Percentiles rank a stretch among this genome's conserved stretches.
Conservation (phyloP, 1,140 invertebrate species). For the Cephus cinctus region DNA sequence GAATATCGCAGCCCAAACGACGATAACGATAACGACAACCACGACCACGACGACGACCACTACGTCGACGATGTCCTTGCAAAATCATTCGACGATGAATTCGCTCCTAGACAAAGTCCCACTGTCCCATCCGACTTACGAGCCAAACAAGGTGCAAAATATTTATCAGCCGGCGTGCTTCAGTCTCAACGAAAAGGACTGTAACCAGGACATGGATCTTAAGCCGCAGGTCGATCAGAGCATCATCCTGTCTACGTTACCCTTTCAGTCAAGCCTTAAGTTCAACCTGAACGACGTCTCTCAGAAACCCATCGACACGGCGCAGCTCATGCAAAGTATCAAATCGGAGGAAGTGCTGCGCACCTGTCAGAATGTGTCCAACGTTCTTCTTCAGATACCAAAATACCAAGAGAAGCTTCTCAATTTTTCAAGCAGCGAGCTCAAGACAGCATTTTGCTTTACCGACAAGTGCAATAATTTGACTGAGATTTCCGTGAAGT, state of each 20-base stretch:
- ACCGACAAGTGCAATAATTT: slow-evolving; percentile 50
- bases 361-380: slow-evolving; percentile 49
- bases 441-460: slow-evolving; percentile 34
- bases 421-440: slow-evolving; percentile 42
- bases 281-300: slow-evolving; percentile 35
- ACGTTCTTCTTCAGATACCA: slow-evolving; percentile 48
- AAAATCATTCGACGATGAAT: neutral
- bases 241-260: slow-evolving; percentile 30
- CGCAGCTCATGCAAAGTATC: slow-evolving; percentile 42
- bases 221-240: slow-evolving; percentile 31
- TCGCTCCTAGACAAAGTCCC: slow-evolving; percentile 16
- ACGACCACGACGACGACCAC: neutral
- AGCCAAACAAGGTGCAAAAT: slow-evolving; percentile 20
- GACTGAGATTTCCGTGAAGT: slow-evolving; percentile 36
- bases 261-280: slow-evolving; percentile 38
- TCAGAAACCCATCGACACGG: slow-evolving; percentile 30
- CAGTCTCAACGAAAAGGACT: slow-evolving; percentile 24
- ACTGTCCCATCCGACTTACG: slow-evolving; percentile 14
- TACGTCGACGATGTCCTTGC: neutral
- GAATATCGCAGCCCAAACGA: neutral
- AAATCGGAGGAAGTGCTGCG: slow-evolving; percentile 48
- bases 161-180: slow-evolving; percentile 16
- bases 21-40: neutral
- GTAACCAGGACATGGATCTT: slow-evolving; percentile 22
- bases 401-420: slow-evolving; percentile 50